Evolutionary conservation across 2,797 vertebrate species (phyloP), one percentile per base, ranked within the genome.

Genomic region (Sebastes iracundus): DNA sequence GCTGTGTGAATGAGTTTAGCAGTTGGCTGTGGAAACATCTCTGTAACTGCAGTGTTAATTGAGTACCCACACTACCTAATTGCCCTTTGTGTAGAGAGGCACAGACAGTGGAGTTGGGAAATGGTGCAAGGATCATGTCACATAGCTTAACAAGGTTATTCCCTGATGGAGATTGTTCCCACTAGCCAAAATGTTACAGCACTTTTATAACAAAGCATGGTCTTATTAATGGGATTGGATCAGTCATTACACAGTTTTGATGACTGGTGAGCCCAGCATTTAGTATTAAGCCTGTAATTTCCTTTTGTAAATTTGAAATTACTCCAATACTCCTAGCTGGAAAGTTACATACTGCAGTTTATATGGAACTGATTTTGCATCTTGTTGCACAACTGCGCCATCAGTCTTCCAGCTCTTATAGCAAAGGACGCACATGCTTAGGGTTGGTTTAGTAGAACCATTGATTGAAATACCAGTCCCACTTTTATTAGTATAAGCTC

Each of bases 1-100:
- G 81, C 71, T 79, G 58, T 89, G 79, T 78, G 81, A 92, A 88
- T 82, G 82, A 88, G 82, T 94, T 93, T 89, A 90, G 65, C 63
- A 75, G 59, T 82, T 84, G 70, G 77, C 79, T 81, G 62, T 83
- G 70, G 86, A 91, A 88, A 85, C 64, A 30, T 63, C 38, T 70
- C 20, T 83, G 61, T 79, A 71, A 61, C 46, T 78, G 53, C 67
- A 65, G 65, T 81, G 72, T 85, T 87, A 88, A 91, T 84, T 85
- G 72, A 87, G 56, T 61, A 81, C 56, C 68, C 75, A 70, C 59
- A 60, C 73, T 38, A 74, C 69, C 58, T 86, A 85, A 80, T 90
- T 88, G 66, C 14, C n/a, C 55, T 68, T 70, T 80, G 74, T 86
- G 65, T 77, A 68, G 65, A n/a, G 58, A 80, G 35, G 23, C 33